Conservation (phyloP, 1,140 invertebrate genomes). For the Cotesia chilonis region DNA sequence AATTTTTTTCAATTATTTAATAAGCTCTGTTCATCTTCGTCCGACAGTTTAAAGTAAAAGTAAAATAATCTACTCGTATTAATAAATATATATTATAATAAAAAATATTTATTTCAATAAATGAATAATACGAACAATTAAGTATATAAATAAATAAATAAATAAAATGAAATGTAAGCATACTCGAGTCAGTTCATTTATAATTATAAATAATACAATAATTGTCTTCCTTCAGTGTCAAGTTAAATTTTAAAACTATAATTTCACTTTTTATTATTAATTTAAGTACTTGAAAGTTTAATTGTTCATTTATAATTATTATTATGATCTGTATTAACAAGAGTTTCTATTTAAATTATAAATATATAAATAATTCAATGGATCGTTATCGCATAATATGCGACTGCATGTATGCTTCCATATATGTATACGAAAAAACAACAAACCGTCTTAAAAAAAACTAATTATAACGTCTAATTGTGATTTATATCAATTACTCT, state of each 20-base stretch:
- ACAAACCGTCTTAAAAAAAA: slow-evolving; percentile 12
- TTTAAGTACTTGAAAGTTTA: not conserved
- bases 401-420: slow-evolving; percentile 14
- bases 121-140: no score
- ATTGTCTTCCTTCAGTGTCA: slow-evolving; percentile 4
- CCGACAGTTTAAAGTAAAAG: no score
- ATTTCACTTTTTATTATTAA: no score
- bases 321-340: no score
- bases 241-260: not conserved
- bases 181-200: no score
- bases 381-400: slow-evolving; percentile 2
- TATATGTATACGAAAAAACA: slow-evolving; percentile 9
- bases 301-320: not conserved
- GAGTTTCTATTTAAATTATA: not conserved
- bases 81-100: no score
- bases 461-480: slow-evolving; percentile 2
- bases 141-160: no score
- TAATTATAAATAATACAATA: not conserved
- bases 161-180: no score
- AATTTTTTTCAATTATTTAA: no score
- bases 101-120: no score
- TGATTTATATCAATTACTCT: slow-evolving; percentile 8
- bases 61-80: no score
- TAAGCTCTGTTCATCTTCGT: no score
- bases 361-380: not conserved